Evolutionary conservation across 2,113 vertebrate genomes (phyloP).

Genomic region (Rhea americana): DNA sequence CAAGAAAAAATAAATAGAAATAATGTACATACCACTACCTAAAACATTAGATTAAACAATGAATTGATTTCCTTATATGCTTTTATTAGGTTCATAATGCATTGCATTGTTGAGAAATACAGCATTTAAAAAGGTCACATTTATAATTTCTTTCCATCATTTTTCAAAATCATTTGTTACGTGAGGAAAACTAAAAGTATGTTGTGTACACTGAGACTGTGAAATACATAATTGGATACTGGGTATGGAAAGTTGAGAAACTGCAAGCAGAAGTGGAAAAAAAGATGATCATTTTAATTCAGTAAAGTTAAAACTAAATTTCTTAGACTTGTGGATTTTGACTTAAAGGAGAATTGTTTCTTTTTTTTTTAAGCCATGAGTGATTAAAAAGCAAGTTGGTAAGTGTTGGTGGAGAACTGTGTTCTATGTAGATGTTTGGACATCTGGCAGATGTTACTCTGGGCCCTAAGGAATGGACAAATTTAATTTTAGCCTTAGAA

Average conservation of each 20-base stretch:
- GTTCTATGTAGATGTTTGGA: constrained; percentile 61
- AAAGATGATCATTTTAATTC: neutral
- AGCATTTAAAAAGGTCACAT: neutral
- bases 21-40: neutral
- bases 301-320: neutral
- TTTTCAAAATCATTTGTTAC: neutral
- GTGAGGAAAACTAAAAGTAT: neutral
- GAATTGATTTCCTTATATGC: neutral
- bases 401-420: constrained; percentile 58
- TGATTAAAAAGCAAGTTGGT: constrained; percentile 59
- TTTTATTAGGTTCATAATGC: neutral
- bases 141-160: neutral
- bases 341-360: constrained; percentile 29
- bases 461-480: constrained; percentile 72
- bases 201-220: neutral
- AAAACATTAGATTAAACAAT: neutral
- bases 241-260: constrained; percentile 29
- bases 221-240: constrained; percentile 11
- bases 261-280: neutral
- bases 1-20: neutral
- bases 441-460: constrained; percentile 78
- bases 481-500: constrained; percentile 78
- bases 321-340: constrained; percentile 16
- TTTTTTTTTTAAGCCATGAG: constrained; percentile 41
- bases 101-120: neutral